Percentiles rank a stretch among this genome's conserved stretches.
These are phyloP conservation scores for Drepana falcataria DNA, from an alignment of 2,888 invertebrate genomes.

Conservation along the genomic window DNA sequence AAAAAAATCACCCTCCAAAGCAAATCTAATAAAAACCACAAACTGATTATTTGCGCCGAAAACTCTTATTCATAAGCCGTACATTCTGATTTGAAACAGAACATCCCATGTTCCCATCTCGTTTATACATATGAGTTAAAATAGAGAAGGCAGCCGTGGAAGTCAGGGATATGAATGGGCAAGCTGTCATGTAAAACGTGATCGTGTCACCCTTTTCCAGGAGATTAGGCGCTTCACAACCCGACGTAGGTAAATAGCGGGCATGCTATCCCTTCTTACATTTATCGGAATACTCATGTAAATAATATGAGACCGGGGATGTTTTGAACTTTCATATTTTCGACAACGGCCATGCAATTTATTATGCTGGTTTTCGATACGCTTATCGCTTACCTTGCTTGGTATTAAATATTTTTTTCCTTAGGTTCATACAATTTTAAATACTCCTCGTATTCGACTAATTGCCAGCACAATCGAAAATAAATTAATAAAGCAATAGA, in stretches of 20 bases:
- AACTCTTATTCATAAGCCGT: not conserved
- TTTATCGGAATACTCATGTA: conserved; percentile 63
- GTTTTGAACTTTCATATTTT: conserved; percentile 46
- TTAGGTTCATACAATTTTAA: too few species aligned
- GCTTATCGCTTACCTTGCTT: too few species aligned
- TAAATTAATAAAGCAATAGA: too few species aligned
- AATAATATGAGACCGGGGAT: conserved; percentile 53
- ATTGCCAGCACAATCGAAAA: too few species aligned
- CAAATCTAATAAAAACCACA: not conserved
- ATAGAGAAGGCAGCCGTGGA: conserved; percentile 18
- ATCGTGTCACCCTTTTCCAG: conserved; percentile 52
- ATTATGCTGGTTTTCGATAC: not conserved
- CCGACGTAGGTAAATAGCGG: conserved; percentile 47
- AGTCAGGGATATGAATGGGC: conserved; percentile 16
- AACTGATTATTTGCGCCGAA: not conserved
- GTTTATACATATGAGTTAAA: not conserved
- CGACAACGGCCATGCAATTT: conserved; percentile 5
- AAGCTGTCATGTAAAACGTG: conserved; percentile 28
- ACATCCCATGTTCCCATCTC: not conserved
- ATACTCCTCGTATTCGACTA: too few species aligned
- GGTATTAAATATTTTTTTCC: too few species aligned
- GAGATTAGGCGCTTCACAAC: conserved; percentile 65
- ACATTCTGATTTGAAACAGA: not conserved
- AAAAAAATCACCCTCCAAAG: not conserved
- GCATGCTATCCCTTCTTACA: conserved; percentile 43